Evolutionary conservation across 2,797 vertebrate genomes (phyloP).

Genomic region (Sarcophilus harrisii): DNA sequence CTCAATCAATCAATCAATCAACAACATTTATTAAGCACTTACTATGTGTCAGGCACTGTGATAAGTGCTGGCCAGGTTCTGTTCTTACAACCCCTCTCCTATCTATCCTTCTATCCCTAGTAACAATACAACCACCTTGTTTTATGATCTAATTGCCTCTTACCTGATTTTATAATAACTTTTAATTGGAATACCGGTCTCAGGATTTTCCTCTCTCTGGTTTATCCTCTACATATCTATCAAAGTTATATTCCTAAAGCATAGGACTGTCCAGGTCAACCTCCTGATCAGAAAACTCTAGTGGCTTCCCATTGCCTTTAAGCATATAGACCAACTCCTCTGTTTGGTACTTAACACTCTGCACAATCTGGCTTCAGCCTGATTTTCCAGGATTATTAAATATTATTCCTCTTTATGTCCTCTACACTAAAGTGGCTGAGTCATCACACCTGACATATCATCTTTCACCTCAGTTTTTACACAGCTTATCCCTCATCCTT

Average conservation of each 20-base stretch:
- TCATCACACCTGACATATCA: not conserved
- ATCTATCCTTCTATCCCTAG: not conserved
- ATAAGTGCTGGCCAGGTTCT: not conserved
- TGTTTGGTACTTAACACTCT: not conserved
- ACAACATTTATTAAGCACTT: not conserved
- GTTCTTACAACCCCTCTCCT: not conserved
- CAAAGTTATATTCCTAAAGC: not conserved
- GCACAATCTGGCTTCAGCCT: not conserved
- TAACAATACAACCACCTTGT: not conserved
- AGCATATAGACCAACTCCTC: not conserved
- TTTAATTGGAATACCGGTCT: not conserved
- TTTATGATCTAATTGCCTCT: not conserved
- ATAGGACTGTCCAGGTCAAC: not conserved
- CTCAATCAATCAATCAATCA: not conserved
- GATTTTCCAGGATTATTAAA: not conserved
- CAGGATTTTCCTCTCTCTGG: not conserved
- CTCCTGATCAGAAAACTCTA: not conserved
- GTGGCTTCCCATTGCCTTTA: not conserved
- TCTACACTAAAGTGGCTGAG: not conserved
- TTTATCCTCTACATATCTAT: not conserved
- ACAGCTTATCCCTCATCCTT: not conserved
- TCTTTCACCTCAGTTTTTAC: not conserved
- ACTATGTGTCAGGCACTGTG: not conserved
- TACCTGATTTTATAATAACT: not conserved
- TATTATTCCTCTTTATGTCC: not conserved